These are phyloP conservation scores for Macropis europaea DNA, from an alignment of 2,888 invertebrate species.

Conservation along the genomic window DNA sequence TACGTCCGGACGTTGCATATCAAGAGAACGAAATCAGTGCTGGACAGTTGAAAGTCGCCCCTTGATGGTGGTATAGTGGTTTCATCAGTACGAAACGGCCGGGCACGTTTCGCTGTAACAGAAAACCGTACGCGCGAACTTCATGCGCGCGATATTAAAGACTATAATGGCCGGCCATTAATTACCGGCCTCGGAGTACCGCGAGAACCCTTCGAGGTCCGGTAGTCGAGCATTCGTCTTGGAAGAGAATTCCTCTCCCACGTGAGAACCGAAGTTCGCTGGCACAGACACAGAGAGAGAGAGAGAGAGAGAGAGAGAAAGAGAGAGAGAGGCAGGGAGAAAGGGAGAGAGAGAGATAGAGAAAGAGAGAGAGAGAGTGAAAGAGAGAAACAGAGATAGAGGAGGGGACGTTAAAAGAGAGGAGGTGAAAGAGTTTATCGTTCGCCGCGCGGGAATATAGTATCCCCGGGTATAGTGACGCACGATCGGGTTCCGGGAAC, in stretches of 20 bases:
- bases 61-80: conserved; percentile 25
- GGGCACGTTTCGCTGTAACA: conserved; percentile 55
- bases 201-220: conserved; percentile 53
- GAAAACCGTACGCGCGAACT: conserved; percentile 64
- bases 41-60: too few relatives aligned
- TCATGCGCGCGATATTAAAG: conserved; percentile 72
- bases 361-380: too few relatives aligned
- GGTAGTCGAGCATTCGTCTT: conserved; percentile 71
- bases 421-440: conserved; percentile 56
- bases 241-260: conserved; percentile 71
- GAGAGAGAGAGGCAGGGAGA: conserved; percentile 40
- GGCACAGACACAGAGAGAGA: conserved; percentile 41
- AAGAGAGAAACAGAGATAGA: conserved; percentile 23
- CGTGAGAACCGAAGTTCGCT: conserved; percentile 68
- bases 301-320: conserved; percentile 15
- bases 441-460: conserved; percentile 54
- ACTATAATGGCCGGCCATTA: conserved; percentile 71
- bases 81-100: conserved; percentile 38
- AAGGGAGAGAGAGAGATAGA: conserved; percentile 12
- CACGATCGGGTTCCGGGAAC: conserved; percentile 60
- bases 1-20: too few relatives aligned
- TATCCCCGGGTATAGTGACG: conserved; percentile 56
- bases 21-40: too few relatives aligned
- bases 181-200: conserved; percentile 61
- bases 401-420: neutral